A percentile compares a stretch with the other conserved stretches of the same genome.
phyloP scores from a whole-genome alignment of 2,113 vertebrate genomes.

The Sprattus sprattus region DNA sequence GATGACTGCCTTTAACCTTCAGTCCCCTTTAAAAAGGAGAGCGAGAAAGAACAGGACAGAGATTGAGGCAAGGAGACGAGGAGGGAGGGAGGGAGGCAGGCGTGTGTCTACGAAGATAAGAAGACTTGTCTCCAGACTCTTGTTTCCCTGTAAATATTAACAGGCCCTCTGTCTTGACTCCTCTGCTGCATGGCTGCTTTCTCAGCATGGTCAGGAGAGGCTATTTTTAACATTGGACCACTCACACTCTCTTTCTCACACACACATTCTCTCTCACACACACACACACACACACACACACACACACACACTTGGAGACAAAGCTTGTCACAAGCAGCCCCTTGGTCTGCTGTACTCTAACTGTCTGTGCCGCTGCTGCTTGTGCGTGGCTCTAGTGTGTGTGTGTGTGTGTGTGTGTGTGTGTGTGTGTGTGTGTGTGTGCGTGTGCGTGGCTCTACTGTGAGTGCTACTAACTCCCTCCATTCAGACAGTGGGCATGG shows the following conservation, averaged over 20 bases:
- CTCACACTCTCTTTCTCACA: not conserved
- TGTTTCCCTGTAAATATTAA: conserved; percentile 4
- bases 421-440: too few species aligned
- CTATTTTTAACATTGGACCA: conserved; percentile 18
- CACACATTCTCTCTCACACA: not conserved
- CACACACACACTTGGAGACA: not conserved
- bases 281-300: not conserved
- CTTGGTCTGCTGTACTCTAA: not conserved
- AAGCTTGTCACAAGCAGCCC: not conserved
- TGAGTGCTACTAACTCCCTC: not conserved
- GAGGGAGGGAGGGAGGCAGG: not conserved
- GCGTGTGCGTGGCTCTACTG: not conserved
- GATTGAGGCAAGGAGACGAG: not conserved
- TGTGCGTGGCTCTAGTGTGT: not conserved
- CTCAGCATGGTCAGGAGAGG: conserved; percentile 15
- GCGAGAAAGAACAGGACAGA: not conserved
- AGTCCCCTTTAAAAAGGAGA: not conserved
- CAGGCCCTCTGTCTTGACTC: conserved; percentile 6
- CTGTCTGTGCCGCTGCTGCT: not conserved
- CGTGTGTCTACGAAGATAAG: not conserved
- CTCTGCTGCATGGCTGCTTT: conserved; percentile 13
- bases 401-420: too few species aligned
- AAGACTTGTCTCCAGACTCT: not conserved
- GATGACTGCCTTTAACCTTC: not conserved
- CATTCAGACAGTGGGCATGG: not conserved